Evolutionary conservation across 1,140 invertebrate species (phyloP), one percentile per base, ranked within the genome.

Genomic region (Drosophila miranda): DNA sequence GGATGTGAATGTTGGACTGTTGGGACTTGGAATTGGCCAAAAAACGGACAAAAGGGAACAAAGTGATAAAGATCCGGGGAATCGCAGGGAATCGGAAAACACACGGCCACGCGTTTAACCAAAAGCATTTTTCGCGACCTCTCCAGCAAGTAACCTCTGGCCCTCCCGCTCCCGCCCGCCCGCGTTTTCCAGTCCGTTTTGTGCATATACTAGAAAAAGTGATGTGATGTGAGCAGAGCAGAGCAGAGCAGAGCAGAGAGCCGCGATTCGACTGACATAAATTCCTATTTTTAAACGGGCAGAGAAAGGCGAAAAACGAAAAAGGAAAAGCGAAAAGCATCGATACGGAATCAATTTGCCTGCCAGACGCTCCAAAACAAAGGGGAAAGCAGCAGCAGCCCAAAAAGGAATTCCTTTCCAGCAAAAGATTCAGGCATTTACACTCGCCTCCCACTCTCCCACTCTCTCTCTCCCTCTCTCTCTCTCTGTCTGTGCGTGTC

Each of bases 231-330:
- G 19, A 19, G 19, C 19, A 19, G 19, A 19, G 19, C 19, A 19
- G 19, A 19, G 19, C 19, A 19, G 19, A 19, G 19, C 19, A 19
- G 19, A 75, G 60, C 62, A 82, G 53, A 69, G 48, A 54, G 67
- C 54, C 52, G 49, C 55, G 64, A 74, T 68, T 56, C 71, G 55
- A 77, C 56, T 70, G 82, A 78, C 78, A 87, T 68, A 82, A 86
- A 86, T 86, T 78, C 66, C 83, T 86, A 86, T 86, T 86, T 86
- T 78, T 86, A 86, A 82, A 78, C 50, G 59, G 16, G 64, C 62
- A 66, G 67, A 66, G 54, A 19, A 61, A 59, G 46, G 57, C 44
- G 26, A 52, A 50, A 26, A 26, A 5, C 4, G 5, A 26, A 3
- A 23, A 23, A 3, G 2, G 23, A 23, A 19, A 19, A 19, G 16